These are phyloP conservation scores for Megalops cyprinoides DNA, from an alignment of 2,797 vertebrate genomes.

Conservation along the genomic window DNA sequence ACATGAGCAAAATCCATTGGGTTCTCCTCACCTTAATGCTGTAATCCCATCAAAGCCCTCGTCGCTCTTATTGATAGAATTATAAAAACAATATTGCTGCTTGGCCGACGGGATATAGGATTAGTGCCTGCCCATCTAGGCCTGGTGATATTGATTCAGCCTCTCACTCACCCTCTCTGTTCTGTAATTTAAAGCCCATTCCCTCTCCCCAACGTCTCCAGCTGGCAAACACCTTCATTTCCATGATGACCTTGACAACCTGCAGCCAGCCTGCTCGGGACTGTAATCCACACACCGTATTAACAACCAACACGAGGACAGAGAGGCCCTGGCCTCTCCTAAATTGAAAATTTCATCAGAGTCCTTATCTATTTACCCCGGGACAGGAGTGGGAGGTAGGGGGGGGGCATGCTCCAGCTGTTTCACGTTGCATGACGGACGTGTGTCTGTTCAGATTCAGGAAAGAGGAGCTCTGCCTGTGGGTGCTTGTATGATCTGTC, in stretches of 20 bases:
- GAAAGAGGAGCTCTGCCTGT: no score
- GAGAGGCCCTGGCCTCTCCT: background rate
- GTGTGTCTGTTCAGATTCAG: no score
- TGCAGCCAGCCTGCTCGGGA: background rate
- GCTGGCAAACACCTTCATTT: constrained; percentile 23
- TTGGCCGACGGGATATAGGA: constrained; percentile 19
- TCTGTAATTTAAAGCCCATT: background rate
- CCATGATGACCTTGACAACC: constrained; percentile 4
- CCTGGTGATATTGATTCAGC: background rate
- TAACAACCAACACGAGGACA: background rate
- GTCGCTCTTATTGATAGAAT: constrained; percentile 25
- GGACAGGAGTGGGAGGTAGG: no score
- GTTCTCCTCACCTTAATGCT: constrained; percentile 10
- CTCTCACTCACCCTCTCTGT: background rate
- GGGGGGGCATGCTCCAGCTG: no score
- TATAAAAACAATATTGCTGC: constrained; percentile 17
- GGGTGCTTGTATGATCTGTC: no score
- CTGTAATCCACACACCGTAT: constrained; percentile 8
- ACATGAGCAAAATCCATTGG: background rate
- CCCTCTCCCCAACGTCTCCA: background rate
- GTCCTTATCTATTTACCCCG: background rate
- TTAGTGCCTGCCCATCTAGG: background rate
- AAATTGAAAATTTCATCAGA: background rate
- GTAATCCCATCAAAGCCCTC: constrained; percentile 15
- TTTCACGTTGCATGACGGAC: no score